Base-by-base conservation (phyloP, 2,797 vertebrate species). In the Nannoperca australis region DNA sequence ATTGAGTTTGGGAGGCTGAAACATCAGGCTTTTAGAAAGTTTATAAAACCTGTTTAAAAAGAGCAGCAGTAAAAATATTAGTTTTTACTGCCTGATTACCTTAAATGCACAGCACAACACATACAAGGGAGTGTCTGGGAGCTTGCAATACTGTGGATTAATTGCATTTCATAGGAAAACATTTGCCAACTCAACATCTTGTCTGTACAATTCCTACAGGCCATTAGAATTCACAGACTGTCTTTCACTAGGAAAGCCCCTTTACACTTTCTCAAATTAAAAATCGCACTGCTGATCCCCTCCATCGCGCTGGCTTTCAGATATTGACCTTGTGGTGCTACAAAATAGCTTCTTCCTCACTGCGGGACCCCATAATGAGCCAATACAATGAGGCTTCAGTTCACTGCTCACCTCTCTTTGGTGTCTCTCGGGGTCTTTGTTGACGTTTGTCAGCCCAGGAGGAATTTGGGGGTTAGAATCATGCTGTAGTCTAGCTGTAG, bases 261-360 rank as follows among this genome's bases (percentile, higher is more conserved):
- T 90, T 89, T 91, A 93, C 86, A 74, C 87, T 91, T 91, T 90
- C 81, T 84, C 81, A 91, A 92, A 93, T 94, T 93, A 92, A 92
- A 94, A 92, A 91, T 91, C 86, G 90, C 88, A 91, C 24, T 83
- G 82, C 85, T 92, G 91, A 94, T 93, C 92, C 92, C 84, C 85
- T 91, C 89, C 88, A 91, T 92, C 70, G 64, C 88, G 75, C 84
- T 81, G 89, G 92, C 89, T 92, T 92, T 94, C 85, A 92, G 85
- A 92, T 93, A 93, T 93, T 94, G 93, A 94, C 92, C 93, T 93
- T 95, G 89, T 89, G 89, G 78, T 88, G 88, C 87, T 89, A 92
- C 90, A 94, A 94, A 94, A 94, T 92, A 91, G 92, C 91, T 90
- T 92, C 93, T 93, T 94, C 92, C 93, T 94, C 91, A 88, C 93